A percentile compares a stretch with the other conserved stretches of the same genome.
These are phyloP conservation scores for Coreius guichenoti DNA, from an alignment of 2,797 vertebrate species.

Conservation along the genomic window DNA sequence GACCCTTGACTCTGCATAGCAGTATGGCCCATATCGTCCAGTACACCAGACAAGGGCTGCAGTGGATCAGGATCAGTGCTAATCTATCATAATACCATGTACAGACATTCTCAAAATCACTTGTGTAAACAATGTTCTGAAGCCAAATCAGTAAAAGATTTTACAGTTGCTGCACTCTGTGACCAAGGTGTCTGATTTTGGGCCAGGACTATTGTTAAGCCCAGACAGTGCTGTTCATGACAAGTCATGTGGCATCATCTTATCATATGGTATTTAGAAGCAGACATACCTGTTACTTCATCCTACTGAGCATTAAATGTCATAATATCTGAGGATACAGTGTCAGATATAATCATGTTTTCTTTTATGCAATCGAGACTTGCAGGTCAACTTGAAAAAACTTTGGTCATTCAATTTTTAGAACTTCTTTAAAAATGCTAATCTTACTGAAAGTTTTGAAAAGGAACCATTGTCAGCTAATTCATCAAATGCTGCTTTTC, in stretches of 20 bases:
- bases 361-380: neutral
- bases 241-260: neutral
- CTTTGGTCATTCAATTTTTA: slow-evolving; percentile 8
- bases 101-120: slow-evolving; percentile 29
- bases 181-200: neutral
- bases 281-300: neutral
- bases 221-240: neutral
- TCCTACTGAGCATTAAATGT: slow-evolving; percentile 21
- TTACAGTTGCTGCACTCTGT: slow-evolving; percentile 7
- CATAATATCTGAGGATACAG: neutral
- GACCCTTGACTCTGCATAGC: slow-evolving; percentile 95
- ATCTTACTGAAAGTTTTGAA: neutral
- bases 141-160: slow-evolving; percentile 13
- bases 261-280: slow-evolving; percentile 1
- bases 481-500: slow-evolving; percentile 57
- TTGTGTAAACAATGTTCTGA: slow-evolving; percentile 11
- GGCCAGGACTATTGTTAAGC: neutral
- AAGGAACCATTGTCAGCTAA: slow-evolving; percentile 15
- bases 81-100: slow-evolving; percentile 82
- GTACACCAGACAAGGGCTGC: slow-evolving; percentile 96
- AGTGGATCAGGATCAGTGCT: slow-evolving; percentile 94
- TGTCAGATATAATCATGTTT: slow-evolving; percentile 14
- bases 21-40: slow-evolving; percentile 95
- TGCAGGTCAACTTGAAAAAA: neutral
- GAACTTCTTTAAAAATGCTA: slow-evolving; percentile 21